Base-by-base conservation (phyloP, 1,140 invertebrate genomes). In the Schlechtendalia chinensis region DNA sequence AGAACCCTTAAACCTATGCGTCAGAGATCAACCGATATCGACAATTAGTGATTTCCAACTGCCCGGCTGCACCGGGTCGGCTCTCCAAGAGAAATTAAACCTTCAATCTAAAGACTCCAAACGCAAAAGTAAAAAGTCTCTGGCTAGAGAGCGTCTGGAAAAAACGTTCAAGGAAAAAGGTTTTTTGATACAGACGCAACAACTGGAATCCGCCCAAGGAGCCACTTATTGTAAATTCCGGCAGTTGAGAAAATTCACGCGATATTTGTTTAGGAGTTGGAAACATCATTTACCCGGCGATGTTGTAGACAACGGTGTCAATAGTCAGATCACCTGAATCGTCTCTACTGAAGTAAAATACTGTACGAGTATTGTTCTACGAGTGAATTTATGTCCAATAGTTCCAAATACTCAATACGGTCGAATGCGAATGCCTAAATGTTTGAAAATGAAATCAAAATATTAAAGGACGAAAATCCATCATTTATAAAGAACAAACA, bases 171-270 rank as follows among this genome's bases (percentile, higher is more conserved):
- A 94, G 84, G 94, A 96, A 84, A 95, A 96, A 84, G 94, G 94
- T 0, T 96, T 96, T 84, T 86, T 96, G 14, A 96, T 96, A 65
- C 94, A 97, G 84, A 97, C 95, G 0, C 94, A 96, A 85, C 94
- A 96, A 84, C 85, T 96, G 45, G 93, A 96, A 85, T 95, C 94
- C 0, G 94, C 94, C 0, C 94, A 96, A 85, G 94, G 94, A 0
- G 94, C 94, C 0, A 96, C 94, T 0, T 97, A 96, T 84, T 97
- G 95, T 86, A 97, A 97, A 85, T 97, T 97, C 84, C 87, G 94
- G 59, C 95, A 96, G 84, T 86, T 97, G 16, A 88, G 94, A 81
- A 97, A 96, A 85, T 96, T 96, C 83, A 97, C 95, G 0, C 89
- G 94, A 45, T 97, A 97, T 85, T 87, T 96, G 59, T 96, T 96